Base-by-base conservation (phyloP, 2,888 invertebrate species). In the Microchrysa polita region DNA sequence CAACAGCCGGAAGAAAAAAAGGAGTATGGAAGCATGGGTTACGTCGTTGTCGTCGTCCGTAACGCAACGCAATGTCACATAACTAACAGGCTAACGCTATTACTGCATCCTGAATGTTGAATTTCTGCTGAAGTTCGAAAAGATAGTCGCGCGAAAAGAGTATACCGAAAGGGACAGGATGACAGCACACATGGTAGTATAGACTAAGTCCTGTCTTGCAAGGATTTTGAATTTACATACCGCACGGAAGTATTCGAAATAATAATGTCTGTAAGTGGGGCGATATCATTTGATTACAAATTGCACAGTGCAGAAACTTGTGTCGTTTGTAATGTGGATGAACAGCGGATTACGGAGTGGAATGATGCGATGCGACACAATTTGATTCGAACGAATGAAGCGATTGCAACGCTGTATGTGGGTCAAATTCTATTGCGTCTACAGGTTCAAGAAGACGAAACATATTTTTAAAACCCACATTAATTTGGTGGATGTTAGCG, bases 221-320 rank as follows among this genome's bases (percentile, higher is more conserved):
- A 5, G 60, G 61, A 40, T 42, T 63, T 18, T 42, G 61, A 18
- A 18, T 42, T 55, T 55, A 55, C 16, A 55, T 55, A 10, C 4
- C 55, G 10, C 20, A 16, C 55, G 42, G 42, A 18, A 34, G 18
- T 18, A 27, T 27, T 60, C 34, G n/a, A 20, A 16, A 34, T 60
- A 16, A 34, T 60, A 65, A 65, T 44, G 48, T 65, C 5, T 18
- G 23, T 27, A 67, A 67, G 27, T 53, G 53, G 40, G 65, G 44
- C 34, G 69, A 69, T 55, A 69, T 69, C 69, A 69, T 69, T 69
- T 69, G 69, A 48, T 69, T 69, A 69, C 57, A 69, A 69, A 69
- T 55, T 69, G 69, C 69, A 69, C 40, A n/a, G 55, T n/a, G n/a
- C 55, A n/a, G 55, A 55, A 57, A 57, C 40, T 57, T 55, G 57